Evolutionary conservation across 2,888 invertebrate species (phyloP).

Genomic region (Byasa hedistus): DNA sequence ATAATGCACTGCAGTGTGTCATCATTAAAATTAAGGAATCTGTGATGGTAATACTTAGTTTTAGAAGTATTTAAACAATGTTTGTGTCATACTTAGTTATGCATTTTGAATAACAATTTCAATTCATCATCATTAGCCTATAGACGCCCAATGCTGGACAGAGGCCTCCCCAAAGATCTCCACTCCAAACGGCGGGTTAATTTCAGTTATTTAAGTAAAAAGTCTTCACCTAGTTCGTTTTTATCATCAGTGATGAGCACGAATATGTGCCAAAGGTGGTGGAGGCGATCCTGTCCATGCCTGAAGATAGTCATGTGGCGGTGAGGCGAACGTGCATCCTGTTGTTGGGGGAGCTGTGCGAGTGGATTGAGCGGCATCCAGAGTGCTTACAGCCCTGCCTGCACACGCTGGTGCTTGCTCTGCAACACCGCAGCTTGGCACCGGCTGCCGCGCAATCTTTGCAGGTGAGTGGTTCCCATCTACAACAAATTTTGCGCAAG

Average conservation of each 20-base stretch:
- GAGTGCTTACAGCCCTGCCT: slow-evolving; percentile 89
- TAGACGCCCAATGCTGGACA: too few species aligned
- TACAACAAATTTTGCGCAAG: too few species aligned
- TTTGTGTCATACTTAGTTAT: too few species aligned
- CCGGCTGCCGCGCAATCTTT: slow-evolving; percentile 90
- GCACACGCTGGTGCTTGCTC: slow-evolving; percentile 87
- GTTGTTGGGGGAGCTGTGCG: slow-evolving; percentile 93
- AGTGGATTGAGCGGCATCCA: slow-evolving; percentile 96
- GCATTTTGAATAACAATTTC: too few species aligned
- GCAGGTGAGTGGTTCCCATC: slow-evolving; percentile 66
- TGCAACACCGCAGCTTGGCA: slow-evolving; percentile 87
- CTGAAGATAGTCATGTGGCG: slow-evolving; percentile 90
- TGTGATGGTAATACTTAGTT: too few species aligned
- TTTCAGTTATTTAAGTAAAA: too few species aligned
- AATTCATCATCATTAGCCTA: too few species aligned
- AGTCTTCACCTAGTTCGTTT: too few species aligned
- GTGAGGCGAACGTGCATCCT: slow-evolving; percentile 93
- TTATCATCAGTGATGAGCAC: slow-evolving; percentile 87
- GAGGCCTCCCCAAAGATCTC: too few species aligned
- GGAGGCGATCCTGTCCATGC: slow-evolving; percentile 92
- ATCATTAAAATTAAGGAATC: not conserved
- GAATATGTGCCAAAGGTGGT: slow-evolving; percentile 96
- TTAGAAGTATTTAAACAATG: too few species aligned
- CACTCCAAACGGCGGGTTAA: too few species aligned
- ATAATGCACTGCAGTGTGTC: too few species aligned